Evolutionary conservation across 2,113 vertebrate species (phyloP).

Genomic region (Pygoscelis antarcticus): DNA sequence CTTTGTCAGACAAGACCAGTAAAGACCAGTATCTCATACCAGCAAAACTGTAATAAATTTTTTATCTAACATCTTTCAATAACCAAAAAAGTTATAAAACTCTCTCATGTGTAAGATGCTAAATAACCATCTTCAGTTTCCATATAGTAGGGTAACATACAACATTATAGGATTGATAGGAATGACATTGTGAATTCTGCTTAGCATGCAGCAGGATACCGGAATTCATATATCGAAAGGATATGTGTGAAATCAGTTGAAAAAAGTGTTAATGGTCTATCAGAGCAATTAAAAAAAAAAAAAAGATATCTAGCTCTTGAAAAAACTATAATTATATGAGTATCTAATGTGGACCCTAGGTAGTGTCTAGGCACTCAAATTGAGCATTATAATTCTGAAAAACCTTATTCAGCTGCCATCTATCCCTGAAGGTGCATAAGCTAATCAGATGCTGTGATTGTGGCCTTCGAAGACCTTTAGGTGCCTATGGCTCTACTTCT

Average conservation of each 20-base stretch:
- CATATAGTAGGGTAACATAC: background rate
- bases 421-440: background rate
- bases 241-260: slow-evolving; percentile 52
- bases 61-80: background rate
- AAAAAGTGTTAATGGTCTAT: slow-evolving; percentile 56
- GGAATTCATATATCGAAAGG: slow-evolving; percentile 37
- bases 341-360: background rate
- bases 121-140: slow-evolving; percentile 20
- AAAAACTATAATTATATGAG: background rate
- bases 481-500: background rate
- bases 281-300: slow-evolving; percentile 10
- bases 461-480: background rate
- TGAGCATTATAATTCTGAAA: background rate
- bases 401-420: background rate
- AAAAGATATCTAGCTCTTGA: background rate
- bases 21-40: background rate
- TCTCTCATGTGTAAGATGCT: background rate
- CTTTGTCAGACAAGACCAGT: background rate
- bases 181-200: slow-evolving; percentile 30
- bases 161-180: slow-evolving; percentile 8
- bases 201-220: slow-evolving; percentile 10
- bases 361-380: background rate
- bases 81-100: background rate
- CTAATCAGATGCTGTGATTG: background rate
- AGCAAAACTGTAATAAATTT: background rate